These are phyloP conservation scores for Alexandromys fortis DNA, from an alignment of 2,113 vertebrate genomes.

Conservation along the genomic window DNA sequence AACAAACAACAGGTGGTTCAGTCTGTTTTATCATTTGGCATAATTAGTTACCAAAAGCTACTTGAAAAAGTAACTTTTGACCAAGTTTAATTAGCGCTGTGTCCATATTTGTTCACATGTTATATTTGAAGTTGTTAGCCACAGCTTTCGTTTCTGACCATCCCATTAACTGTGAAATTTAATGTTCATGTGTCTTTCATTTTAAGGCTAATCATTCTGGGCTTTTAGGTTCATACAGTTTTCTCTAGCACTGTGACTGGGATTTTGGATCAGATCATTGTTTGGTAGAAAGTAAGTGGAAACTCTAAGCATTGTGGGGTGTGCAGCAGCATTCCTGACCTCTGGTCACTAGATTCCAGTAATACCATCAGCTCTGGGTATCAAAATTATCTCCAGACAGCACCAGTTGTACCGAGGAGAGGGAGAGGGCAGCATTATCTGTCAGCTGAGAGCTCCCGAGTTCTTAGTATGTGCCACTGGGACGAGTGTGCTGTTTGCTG, in stretches of 20 bases:
- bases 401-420: background rate
- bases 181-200: background rate
- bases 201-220: background rate
- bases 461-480: background rate
- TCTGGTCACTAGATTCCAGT: background rate
- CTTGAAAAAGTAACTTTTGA: constrained; percentile 18
- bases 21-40: constrained; percentile 50
- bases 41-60: constrained; percentile 47
- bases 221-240: background rate
- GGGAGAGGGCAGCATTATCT: background rate
- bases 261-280: background rate
- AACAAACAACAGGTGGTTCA: background rate
- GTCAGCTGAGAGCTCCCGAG: background rate
- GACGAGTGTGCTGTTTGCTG: background rate
- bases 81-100: background rate
- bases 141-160: background rate
- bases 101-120: background rate
- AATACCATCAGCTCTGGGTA: background rate
- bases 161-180: background rate
- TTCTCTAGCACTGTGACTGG: background rate
- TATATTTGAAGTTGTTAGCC: background rate
- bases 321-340: background rate
- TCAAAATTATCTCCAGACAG: background rate
- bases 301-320: background rate
- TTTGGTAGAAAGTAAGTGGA: background rate